Evolutionary conservation across 1,140 invertebrate genomes (phyloP), one percentile per base, ranked within the genome.

Genomic region (Drosophila tropicalis): DNA sequence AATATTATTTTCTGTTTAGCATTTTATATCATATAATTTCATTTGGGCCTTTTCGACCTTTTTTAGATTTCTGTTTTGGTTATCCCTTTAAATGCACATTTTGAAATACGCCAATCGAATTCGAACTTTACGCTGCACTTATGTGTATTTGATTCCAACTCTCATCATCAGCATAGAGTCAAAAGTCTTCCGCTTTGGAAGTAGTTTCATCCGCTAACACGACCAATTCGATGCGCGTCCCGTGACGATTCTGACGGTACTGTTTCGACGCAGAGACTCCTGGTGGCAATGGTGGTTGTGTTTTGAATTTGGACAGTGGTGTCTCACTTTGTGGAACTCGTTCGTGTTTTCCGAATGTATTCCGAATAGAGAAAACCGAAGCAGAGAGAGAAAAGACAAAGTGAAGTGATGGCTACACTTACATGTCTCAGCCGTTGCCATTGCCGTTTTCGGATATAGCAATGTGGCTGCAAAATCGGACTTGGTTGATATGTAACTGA

Each of bases 231-330:
- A 86, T 89, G 79, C 72, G 76, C 68, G 72, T 81, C 82, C 89
- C 89, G 79, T 91, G 84, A 90, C 84, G 90, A 89, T 89, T 89
- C 75, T 89, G 79, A 76, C 85, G 74, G 69, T 75, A 29, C 29
- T 29, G 29, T 29, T 1, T 6, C 29, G 29, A 29, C 5, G 29
- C 29, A 29, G 29, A 29, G 29, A 5, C 29, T 29, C 29, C 29
- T 29, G 29, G 29, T 29, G 5, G 5, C 5, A 29, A 29, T 29
- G 29, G 29, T 29, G 29, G 29, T 29, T 29, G 29, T 29, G 29
- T 29, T 29, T 29, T 29, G 29, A 29, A 29, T 29, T 5, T 29
- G 29, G 6, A 2, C 29, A 29, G 29, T 29, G 29, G 29, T 29
- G 29, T 2, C 22, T 22, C 22, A 22, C 22, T 22, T 1, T 22